Conservation (phyloP, 30 jellyfish, hydroid and myxozoan genomes). For the Chironex yamaguchii region DNA sequence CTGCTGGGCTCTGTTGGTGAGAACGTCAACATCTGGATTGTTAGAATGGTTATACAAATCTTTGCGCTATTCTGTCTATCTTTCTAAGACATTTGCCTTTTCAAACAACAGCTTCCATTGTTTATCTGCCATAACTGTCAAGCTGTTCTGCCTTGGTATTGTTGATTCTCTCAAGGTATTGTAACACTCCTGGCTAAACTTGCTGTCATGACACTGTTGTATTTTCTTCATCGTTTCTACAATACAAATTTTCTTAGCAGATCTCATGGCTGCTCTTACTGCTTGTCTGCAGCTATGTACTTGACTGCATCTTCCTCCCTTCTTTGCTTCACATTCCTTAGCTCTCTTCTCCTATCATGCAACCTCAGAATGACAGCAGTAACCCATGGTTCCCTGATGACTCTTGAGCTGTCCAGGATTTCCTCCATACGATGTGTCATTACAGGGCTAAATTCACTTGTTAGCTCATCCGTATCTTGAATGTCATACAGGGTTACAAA, state of each 20-base stretch:
- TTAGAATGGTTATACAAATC: constrained; percentile 13
- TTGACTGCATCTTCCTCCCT: neutral
- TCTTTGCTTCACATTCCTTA: neutral
- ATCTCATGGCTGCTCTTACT: neutral
- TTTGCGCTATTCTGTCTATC: constrained; percentile 59
- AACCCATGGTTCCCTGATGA: constrained; percentile 50
- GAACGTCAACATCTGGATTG: constrained; percentile 15
- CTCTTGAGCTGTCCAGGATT: constrained; percentile 14
- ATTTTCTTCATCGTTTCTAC: constrained; percentile 7
- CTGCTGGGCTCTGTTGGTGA: no score
- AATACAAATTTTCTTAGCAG: constrained; percentile 31
- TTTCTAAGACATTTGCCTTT: neutral
- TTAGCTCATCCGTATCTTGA: no score
- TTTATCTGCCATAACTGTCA: constrained; percentile 14
- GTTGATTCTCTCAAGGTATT: constrained; percentile 1
- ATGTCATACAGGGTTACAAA: no score
- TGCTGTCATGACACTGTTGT: neutral
- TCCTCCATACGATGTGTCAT: constrained; percentile 4
- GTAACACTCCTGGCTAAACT: constrained; percentile 12
- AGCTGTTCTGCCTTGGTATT: neutral
- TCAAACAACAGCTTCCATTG: constrained; percentile 33
- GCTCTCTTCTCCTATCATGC: constrained; percentile 23
- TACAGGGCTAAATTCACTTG: no score
- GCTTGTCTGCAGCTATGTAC: constrained; percentile 38
- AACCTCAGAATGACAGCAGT: constrained; percentile 4